phyloP scores from a whole-genome alignment of 1,140 invertebrate genomes.

The Lethocerus indicus region DNA sequence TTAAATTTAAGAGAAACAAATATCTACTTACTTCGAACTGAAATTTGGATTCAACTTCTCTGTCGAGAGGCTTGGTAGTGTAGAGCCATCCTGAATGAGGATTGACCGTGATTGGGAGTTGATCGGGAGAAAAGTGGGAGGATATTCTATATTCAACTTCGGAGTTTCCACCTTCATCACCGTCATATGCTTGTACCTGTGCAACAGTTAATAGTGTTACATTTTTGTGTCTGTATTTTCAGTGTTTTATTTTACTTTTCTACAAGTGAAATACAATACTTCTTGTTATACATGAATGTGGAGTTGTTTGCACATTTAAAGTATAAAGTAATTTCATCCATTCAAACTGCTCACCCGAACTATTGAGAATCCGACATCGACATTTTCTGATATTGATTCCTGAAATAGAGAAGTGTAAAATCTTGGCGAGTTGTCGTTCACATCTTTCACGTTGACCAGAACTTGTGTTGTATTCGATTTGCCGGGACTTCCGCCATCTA shows the following conservation, averaged over 20 bases:
- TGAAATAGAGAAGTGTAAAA: conserved; percentile 88
- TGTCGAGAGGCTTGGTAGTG: conserved; percentile 70
- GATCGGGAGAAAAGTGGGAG: conserved; percentile 21
- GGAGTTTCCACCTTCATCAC: conserved; percentile 74
- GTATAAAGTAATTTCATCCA: conserved; percentile 11
- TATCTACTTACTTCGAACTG: conserved; percentile 42
- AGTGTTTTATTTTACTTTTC: too few relatives aligned
- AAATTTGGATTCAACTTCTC: conserved; percentile 70
- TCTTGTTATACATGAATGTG: too few relatives aligned
- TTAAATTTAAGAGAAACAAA: background rate
- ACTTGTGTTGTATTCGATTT: conserved; percentile 85
- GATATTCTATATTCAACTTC: conserved; percentile 61
- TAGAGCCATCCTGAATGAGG: conserved; percentile 77
- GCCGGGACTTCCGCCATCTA: conserved; percentile 75
- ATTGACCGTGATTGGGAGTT: conserved; percentile 65
- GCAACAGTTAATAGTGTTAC: conserved; percentile 20
- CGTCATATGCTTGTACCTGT: conserved; percentile 77
- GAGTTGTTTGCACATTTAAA: too few relatives aligned
- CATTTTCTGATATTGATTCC: conserved; percentile 83
- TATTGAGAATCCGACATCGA: conserved; percentile 68
- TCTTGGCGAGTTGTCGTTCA: conserved; percentile 84
- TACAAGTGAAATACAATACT: too few relatives aligned
- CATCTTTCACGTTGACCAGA: conserved; percentile 74
- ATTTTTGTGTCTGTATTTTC: too few relatives aligned
- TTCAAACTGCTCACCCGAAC: conserved; percentile 45